These are phyloP conservation scores for Burhinus bistriatus DNA, from an alignment of 2,113 vertebrate species.

Conservation along the genomic window DNA sequence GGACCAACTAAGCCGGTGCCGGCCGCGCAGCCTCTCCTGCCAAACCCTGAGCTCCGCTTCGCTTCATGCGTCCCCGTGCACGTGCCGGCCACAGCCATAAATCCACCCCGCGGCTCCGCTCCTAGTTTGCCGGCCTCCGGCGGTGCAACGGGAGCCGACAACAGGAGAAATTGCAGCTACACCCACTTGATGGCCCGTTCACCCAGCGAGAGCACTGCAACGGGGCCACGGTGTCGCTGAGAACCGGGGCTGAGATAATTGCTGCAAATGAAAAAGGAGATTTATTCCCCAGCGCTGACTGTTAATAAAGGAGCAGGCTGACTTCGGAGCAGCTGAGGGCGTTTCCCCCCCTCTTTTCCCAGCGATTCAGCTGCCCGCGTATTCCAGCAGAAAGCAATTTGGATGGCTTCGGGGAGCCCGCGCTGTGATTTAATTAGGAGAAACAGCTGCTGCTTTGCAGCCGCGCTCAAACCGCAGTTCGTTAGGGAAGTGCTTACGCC, in stretches of 20 bases:
- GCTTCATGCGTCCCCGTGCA: background rate
- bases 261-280: background rate
- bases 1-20: accelerated
- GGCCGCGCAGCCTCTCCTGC: background rate
- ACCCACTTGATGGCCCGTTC: background rate
- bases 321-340: background rate
- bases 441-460: background rate
- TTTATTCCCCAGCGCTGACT: background rate
- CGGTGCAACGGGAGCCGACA: background rate
- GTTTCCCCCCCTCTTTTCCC: background rate
- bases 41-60: background rate
- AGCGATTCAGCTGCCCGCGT: background rate
- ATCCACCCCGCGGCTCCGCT: background rate
- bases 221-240: background rate
- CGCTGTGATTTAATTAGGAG: background rate
- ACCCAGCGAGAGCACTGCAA: background rate
- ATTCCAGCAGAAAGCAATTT: constrained; percentile 18
- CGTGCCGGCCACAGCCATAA: accelerated
- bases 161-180: background rate
- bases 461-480: background rate
- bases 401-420: constrained; percentile 2
- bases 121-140: background rate
- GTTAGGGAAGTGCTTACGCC: background rate
- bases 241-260: background rate
- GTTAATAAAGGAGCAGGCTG: background rate